phyloP scores from a whole-genome alignment of 2,888 invertebrate species.

The Teleogryllus oceanicus region DNA sequence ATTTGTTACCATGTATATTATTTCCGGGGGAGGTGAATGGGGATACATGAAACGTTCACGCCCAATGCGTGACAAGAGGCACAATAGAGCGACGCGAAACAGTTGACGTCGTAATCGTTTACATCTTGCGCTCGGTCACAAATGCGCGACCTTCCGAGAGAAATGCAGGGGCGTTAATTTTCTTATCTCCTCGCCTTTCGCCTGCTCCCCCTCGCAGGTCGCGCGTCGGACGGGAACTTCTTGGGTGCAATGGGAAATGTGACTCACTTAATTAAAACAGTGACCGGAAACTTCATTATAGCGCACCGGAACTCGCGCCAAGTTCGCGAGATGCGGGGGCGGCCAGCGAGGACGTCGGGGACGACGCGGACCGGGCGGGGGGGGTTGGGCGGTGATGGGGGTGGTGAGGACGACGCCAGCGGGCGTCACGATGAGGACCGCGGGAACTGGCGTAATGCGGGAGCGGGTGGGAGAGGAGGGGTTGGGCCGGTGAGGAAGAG shows the following conservation, averaged over 20 bases:
- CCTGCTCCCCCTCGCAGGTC: neutral
- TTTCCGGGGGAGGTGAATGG: neutral
- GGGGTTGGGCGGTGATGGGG: too few relatives aligned
- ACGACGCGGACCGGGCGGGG: neutral
- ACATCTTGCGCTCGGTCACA: neutral
- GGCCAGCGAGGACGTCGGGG: neutral
- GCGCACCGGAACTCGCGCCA: neutral
- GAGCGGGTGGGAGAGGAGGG: too few relatives aligned
- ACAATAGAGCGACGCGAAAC: too few relatives aligned
- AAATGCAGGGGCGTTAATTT: neutral
- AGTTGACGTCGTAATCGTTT: neutral
- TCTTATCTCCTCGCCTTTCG: neutral
- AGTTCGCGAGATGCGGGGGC: neutral
- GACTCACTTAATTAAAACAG: conserved; percentile 10
- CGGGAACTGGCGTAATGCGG: too few relatives aligned
- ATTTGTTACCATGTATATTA: neutral
- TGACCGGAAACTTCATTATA: conserved; percentile 18
- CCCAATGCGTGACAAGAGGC: too few relatives aligned
- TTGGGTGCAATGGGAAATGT: conserved; percentile 11
- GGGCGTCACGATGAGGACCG: too few relatives aligned
- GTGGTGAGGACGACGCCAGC: too few relatives aligned
- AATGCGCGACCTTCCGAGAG: neutral
- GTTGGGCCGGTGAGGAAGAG: too few relatives aligned
- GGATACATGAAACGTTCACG: too few relatives aligned
- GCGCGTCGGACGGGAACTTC: neutral